Base-by-base conservation (phyloP, 1,140 invertebrate species). In the Notospermus geniculatus region DNA sequence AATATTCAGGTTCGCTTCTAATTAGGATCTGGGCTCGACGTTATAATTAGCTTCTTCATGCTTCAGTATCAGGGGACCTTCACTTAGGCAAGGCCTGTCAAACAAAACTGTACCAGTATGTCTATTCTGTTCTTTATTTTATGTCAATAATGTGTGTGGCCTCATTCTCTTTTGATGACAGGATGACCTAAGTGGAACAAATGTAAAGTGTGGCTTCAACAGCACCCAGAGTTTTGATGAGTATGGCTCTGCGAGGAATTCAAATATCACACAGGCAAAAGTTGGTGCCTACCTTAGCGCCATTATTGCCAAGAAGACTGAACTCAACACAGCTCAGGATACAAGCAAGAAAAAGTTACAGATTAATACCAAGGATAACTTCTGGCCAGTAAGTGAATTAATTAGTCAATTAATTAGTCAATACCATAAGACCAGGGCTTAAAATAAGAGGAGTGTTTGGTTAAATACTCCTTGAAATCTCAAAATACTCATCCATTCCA, bases 281-380 rank as follows among this genome's bases (percentile, higher is more conserved):
- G 53, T 62, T 52, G 50, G 53, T 13, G 50, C 52, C 15, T 50
- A 11, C 78, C 95, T 96, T 71, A 95, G 91, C 82, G 88, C 88
- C 0, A 91, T 96, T 60, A 82, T 96, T 45, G 87, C 89, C 0
- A 92, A 92, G 72, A 97, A 96, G 75, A 91, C 93, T 76, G 93
- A 97, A 74, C 80, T 95, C 0, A 96, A 94, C 75, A 94, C 92
- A 7, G 85, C 97, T 65, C 91, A 91, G 52, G 95, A 97, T 73
- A 92, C 91, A 57, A 91, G 90, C 0, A 86, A 92, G 60, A 96
- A 95, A 76, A 87, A 91, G 45, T 68, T 63, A 77, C 91, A 92
- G 82, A 90, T 96, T 29, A 93, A 95, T 83, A 87, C 89, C 2
- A 97, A 97, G 80, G 95, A 97, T 74, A 94, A 95, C 78, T 97